Base-by-base conservation (phyloP, 2,888 invertebrate genomes). In the Drosophila neonasuta region DNA sequence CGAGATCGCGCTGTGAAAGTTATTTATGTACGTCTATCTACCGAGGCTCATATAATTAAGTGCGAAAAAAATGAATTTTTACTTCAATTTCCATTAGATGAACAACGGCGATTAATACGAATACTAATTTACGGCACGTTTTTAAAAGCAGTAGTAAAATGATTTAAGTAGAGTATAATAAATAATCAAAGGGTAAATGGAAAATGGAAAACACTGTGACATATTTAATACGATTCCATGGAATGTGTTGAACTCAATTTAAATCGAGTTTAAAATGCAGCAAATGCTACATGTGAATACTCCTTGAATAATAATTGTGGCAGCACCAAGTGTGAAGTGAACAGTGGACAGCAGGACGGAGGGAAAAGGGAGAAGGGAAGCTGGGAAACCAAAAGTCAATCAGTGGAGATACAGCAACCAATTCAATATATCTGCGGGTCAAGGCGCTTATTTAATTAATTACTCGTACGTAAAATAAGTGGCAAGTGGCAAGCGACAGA, bases 401-500 rank as follows among this genome's bases (percentile, higher is more conserved):
- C 86, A 81, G 74, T 64, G 69, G 61, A 72, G 74, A 77, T 76
- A 69, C 77, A 57, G 60, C 62, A 51, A 58, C 65, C 75, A 76
- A 79, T 83, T 81, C 72, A 79, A 79, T 84, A 80, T 79, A 84
- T 76, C 71, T 79, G 71, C 72, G 65, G 79, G 71, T 69, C 81
- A 84, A 84, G 86, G 86, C 78, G 76, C 85, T 81, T 78, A 86
- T 86, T 86, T 71, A 84, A 86, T 84, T 86, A 84, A 84, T 86
- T 86, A 81, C 85, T 64, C 65, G 67, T 30, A 15, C 57, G 73
- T 49, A 64, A 60, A 76, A 77, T 68, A 76, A 85, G 75, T 71
- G 85, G 71, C 67, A 48, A 60, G 48, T 32, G 61, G 32, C n/a
- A 30, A 56, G 56, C 48, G 61, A 42, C 24, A 41, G 6, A 24